phyloP scores from a whole-genome alignment of 2,888 invertebrate species.

The Serripes groenlandicus region DNA sequence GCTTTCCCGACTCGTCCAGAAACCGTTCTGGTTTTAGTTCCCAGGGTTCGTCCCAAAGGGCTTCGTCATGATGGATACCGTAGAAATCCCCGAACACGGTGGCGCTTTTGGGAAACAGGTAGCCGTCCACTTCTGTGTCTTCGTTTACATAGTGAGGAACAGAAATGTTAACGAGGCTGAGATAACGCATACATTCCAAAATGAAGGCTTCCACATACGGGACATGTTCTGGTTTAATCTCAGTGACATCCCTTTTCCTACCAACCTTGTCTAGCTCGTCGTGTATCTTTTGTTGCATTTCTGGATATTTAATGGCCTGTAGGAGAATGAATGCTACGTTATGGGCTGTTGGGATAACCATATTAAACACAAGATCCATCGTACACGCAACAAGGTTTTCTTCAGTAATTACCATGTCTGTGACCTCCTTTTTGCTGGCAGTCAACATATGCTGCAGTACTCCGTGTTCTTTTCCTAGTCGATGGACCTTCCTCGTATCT shows the following conservation, averaged over 20 bases:
- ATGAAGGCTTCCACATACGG: slow-evolving; percentile 2
- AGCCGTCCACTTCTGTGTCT: slow-evolving; percentile 12
- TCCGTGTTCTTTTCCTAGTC: background rate
- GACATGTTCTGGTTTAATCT: background rate
- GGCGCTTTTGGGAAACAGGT: background rate
- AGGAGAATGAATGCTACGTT: background rate
- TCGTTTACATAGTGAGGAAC: background rate
- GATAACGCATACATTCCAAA: background rate
- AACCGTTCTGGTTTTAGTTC: background rate
- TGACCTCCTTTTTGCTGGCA: background rate
- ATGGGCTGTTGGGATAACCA: background rate
- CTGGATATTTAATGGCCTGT: background rate
- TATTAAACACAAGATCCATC: slow-evolving; percentile 2
- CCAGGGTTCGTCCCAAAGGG: background rate
- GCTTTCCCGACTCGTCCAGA: background rate
- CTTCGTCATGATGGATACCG: slow-evolving; percentile 13
- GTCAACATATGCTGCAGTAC: background rate
- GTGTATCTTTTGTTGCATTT: slow-evolving; percentile 13
- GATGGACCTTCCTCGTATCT: background rate
- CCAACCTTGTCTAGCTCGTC: background rate
- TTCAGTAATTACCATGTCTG: background rate
- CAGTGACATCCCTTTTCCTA: background rate
- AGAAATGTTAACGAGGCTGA: background rate
- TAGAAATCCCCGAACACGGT: background rate
- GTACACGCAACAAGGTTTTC: background rate